A percentile compares a stretch with the other conserved stretches of the same genome.
Conservation (phyloP, 2,797 vertebrate genomes). For the Aldrovandia affinis region DNA sequence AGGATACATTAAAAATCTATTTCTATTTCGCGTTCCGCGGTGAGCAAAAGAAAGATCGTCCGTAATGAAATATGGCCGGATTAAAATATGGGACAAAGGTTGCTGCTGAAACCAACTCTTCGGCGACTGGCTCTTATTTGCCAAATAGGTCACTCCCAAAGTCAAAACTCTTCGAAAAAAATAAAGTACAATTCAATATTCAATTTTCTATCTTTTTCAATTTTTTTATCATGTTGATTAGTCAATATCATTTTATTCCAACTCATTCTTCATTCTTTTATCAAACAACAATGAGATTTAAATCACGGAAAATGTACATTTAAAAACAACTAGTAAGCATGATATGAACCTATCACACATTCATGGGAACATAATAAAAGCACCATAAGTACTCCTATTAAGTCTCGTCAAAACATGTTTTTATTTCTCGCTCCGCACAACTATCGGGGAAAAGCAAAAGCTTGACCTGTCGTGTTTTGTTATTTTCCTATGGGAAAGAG, state of each 20-base stretch:
- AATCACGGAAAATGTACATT: no score
- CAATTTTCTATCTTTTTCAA: neutral
- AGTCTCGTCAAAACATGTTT: no score
- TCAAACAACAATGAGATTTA: slow-evolving; percentile 4
- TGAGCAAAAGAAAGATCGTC: slow-evolving; percentile 15
- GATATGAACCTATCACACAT: no score
- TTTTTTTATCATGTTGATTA: no score
- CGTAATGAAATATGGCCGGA: slow-evolving; percentile 11
- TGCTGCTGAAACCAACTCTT: neutral
- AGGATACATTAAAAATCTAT: slow-evolving; percentile 5
- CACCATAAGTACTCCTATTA: no score
- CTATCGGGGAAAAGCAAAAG: neutral
- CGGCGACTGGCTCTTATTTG: neutral
- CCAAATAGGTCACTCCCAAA: neutral
- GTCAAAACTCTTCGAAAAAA: neutral
- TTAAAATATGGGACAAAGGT: neutral
- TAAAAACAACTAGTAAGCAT: neutral
- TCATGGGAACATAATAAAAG: no score
- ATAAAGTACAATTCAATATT: neutral
- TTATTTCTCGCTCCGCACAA: neutral
- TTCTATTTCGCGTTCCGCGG: neutral
- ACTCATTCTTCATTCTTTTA: neutral
- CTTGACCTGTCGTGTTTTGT: neutral
- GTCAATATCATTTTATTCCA: neutral
- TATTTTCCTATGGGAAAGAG: slow-evolving; percentile 17